Evolutionary conservation across 2,113 vertebrate genomes (phyloP), one percentile per base, ranked within the genome.

Genomic region (Columbina picui): DNA sequence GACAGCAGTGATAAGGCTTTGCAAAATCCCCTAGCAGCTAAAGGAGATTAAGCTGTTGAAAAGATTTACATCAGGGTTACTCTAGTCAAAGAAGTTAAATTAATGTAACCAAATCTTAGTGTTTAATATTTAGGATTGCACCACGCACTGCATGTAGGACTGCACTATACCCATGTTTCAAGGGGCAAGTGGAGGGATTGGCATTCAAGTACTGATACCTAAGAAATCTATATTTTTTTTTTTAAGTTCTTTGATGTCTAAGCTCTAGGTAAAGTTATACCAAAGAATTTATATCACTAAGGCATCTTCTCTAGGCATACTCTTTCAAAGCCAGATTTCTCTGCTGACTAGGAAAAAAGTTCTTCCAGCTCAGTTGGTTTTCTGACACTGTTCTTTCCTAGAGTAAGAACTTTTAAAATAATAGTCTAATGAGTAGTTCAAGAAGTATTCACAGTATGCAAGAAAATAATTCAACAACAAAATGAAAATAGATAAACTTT

Each of bases 21-120:
- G 55, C 36, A 89, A 57, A 92, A 96, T 89, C 70, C 64, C 68
- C 19, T 85, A 79, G 69, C 87, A 95, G 84, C 74, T 94, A 71
- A 76, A 73, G 63, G 70, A 92, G 52, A 36, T 6, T 64, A 96
- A 96, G 82, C 76, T 84, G 77, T 68, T 86, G 73, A 88, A 84
- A 89, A 96, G 77, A 96, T 96, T 95, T 94, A 94, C 94, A 97
- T 94, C 78, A 93, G 64, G 63, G 50, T 68, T 95, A 94, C 91
- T 94, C 91, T 93, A 81, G 87, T 92, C 94, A 97, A 94, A 97
- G 70, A 97, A 96, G 87, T 90, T 81, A 94, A 96, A 97, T 94
- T 88, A 97, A 97, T 92, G 69, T 88, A 95, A 87, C 61, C 88
- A 96, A 96, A 93, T 78, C 89, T 92, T 94, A 67, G 67, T 53